Evolutionary conservation across 2,113 vertebrate species (phyloP).

Genomic region (Calcarius ornatus): DNA sequence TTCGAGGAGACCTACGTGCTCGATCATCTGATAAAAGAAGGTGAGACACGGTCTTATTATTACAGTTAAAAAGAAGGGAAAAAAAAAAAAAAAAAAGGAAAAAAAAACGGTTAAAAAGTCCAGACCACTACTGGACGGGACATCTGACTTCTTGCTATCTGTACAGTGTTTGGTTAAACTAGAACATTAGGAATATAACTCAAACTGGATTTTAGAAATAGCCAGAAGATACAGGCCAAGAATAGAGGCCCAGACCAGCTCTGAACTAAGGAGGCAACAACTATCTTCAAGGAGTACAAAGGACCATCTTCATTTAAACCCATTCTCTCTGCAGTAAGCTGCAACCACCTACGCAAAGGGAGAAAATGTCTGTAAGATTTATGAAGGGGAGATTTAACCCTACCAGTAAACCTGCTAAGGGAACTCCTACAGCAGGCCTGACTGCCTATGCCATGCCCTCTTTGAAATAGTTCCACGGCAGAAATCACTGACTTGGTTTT

Average conservation of each 20-base stretch:
- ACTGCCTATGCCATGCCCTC: neutral
- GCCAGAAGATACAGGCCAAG: neutral
- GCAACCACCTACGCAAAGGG: neutral
- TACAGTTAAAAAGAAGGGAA: neutral
- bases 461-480: neutral
- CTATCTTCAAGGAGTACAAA: neutral
- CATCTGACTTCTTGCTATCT: neutral
- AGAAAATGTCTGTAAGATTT: neutral
- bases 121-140: neutral
- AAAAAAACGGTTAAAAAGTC: neutral
- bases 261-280: neutral
- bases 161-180: neutral
- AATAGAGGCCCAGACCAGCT: neutral
- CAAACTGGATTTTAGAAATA: neutral
- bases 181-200: neutral
- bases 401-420: neutral
- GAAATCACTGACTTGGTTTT: neutral
- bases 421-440: neutral
- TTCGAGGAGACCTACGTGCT: conserved; percentile 92
- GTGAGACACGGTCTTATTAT: neutral
- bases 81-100: neutral
- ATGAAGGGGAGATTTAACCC: neutral
- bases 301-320: neutral
- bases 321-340: neutral
- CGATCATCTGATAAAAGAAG: conserved; percentile 80